Conservation (phyloP, 2,113 vertebrate genomes). For the Pimephales promelas region DNA sequence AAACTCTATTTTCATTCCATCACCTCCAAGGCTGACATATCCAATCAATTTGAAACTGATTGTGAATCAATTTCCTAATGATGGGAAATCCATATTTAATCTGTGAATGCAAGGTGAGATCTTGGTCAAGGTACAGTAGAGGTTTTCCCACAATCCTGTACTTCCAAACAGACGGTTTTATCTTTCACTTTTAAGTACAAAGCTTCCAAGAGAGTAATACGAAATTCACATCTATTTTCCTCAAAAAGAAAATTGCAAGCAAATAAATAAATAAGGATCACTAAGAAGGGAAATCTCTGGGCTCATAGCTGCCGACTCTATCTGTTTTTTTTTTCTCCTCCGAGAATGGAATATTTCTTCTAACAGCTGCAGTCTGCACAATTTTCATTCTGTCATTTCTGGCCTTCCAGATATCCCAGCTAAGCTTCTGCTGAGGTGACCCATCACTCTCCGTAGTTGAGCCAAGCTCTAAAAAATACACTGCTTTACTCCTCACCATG, state of each 20-base stretch:
- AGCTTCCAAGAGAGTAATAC: constrained; percentile 58
- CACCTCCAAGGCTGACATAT: constrained; percentile 54
- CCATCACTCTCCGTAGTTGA: constrained; percentile 55
- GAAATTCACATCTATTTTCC: constrained; percentile 60
- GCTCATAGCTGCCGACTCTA: constrained; percentile 60
- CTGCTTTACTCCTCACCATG: constrained; percentile 70
- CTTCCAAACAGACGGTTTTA: constrained; percentile 60
- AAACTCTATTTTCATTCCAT: constrained; percentile 47
- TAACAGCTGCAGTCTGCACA: constrained; percentile 68
- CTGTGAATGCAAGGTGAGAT: constrained; percentile 52
- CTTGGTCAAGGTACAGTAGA: constrained; percentile 44
- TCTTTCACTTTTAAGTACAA: constrained; percentile 63
- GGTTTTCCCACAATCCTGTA: neutral
- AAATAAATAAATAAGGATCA: constrained; percentile 30
- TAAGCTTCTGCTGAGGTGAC: constrained; percentile 70
- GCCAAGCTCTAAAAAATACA: constrained; percentile 52
- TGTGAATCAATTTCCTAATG: constrained; percentile 55
- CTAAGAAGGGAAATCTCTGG: constrained; percentile 30
- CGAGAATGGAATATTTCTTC: constrained; percentile 61
- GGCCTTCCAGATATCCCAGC: constrained; percentile 66
- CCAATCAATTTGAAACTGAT: constrained; percentile 61
- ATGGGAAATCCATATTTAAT: constrained; percentile 66
- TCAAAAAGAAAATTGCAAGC: neutral
- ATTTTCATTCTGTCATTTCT: constrained; percentile 65
- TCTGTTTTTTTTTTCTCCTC: constrained; percentile 62